Base-by-base conservation (phyloP, 2,797 vertebrate species). In the Microctenopoma stevenorrisi region DNA sequence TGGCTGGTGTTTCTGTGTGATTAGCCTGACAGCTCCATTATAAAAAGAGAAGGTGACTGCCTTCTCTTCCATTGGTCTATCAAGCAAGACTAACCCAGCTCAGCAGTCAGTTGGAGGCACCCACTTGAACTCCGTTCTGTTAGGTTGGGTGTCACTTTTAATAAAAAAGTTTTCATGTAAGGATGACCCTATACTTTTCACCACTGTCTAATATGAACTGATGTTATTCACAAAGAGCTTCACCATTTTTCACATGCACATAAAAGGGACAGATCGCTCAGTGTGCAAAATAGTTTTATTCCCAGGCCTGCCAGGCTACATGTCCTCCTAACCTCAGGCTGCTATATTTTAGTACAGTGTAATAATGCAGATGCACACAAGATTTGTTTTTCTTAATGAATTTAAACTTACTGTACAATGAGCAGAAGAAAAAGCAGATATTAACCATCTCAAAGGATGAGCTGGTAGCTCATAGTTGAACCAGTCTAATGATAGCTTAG, bases 1-100 rank as follows among this genome's bases (percentile, higher is more conserved):
- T 56, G 86, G 82, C 78, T 72, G 9, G 56, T 68, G 64, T 28
- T 64, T 78, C 76, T 82, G 85, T 85, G 74, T 79, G 80, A 90
- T 91, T 89, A 88, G 80, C 77, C 82, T 91, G 91, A 93, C 91
- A 94, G 89, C 90, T 94, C 91, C 86, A 93, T 94, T 92, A 92
- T 81, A 84, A 35, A 83, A 77, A 79, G 80, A 72, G 78, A 82
- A 84, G 84, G 87, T 88, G 89, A 93, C 90, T 93, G 90, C 84
- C 72, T 86, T 90, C 83, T 75, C 70, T 78, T 78, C 60, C 76
- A 76, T 81, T 86, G 79, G 75, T 67, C 55, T 51, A 82, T 82
- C 87, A 91, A 74, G 86, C 86, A 89, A 91, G 89, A 88, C 86
- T 91, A 90, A 91, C 81, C 90, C 86, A 83, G 73, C 81, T 78